These are phyloP conservation scores for Brachionus rotundiformis DNA, from an alignment of 1,140 invertebrate species.

Conservation along the genomic window DNA sequence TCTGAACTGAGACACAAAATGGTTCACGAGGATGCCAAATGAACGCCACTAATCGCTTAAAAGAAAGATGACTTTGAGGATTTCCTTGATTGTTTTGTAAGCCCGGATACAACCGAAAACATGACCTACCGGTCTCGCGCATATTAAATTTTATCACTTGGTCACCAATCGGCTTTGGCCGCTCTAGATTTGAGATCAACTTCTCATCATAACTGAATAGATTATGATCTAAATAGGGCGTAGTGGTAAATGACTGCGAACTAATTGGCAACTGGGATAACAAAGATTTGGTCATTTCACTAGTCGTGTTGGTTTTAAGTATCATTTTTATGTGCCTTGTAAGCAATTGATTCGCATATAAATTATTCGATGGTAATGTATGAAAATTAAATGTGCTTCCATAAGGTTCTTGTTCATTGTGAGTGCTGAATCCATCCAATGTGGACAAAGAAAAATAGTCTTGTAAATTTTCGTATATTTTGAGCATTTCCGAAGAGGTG, in stretches of 20 bases:
- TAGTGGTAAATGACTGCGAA: conserved; percentile 87
- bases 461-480: conserved; percentile 86
- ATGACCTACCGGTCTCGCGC: conserved; percentile 81
- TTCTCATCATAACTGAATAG: conserved; percentile 95
- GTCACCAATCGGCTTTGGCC: conserved; percentile 88
- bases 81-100: conserved; percentile 64
- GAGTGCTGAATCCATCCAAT: conserved; percentile 71
- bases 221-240: conserved; percentile 86
- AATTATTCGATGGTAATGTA: conserved; percentile 8
- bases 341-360: conserved; percentile 6
- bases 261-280: conserved; percentile 89
- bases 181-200: conserved; percentile 89
- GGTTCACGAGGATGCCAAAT: conserved; percentile 96
- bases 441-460: conserved; percentile 86
- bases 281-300: conserved; percentile 83
- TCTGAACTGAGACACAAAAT: conserved; percentile 90
- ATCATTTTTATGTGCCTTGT: conserved; percentile 13
- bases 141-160: conserved; percentile 90
- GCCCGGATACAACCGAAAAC: conserved; percentile 83
- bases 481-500: conserved; percentile 79
- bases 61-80: conserved; percentile 61
- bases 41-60: conserved; percentile 85
- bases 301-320: conserved; percentile 66
- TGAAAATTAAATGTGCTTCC: conserved; percentile 75
- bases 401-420: conserved; percentile 85